A percentile compares a stretch with the other conserved stretches of the same genome.
These are phyloP conservation scores for Champsocephalus esox DNA, from an alignment of 2,797 vertebrate genomes.

Conservation along the genomic window DNA sequence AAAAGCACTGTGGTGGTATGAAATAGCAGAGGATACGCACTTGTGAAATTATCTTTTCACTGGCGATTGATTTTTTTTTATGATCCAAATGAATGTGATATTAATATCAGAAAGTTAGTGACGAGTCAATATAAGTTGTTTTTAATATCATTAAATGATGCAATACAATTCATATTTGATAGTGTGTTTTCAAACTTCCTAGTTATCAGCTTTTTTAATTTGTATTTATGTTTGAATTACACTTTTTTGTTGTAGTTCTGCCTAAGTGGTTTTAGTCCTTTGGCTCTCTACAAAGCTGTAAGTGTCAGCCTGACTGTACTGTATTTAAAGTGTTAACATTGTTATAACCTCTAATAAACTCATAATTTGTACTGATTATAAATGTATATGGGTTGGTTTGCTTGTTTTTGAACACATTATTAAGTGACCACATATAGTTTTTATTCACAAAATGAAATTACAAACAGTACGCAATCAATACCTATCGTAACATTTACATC, in stretches of 20 bases:
- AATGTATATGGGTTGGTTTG: slow-evolving; percentile 21
- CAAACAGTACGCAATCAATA: too few species aligned
- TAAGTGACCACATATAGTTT: slow-evolving; percentile 11
- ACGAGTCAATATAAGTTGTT: slow-evolving; percentile 7
- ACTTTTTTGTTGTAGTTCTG: slow-evolving; percentile 3
- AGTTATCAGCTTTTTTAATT: not conserved
- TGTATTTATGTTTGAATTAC: slow-evolving; percentile 17
- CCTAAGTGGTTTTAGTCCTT: slow-evolving; percentile 3
- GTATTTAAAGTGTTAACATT: slow-evolving; percentile 16
- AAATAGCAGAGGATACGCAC: slow-evolving; percentile 43
- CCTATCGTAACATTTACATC: too few species aligned
- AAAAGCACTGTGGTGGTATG: slow-evolving; percentile 37
- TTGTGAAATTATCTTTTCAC: slow-evolving; percentile 8
- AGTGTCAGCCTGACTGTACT: slow-evolving; percentile 11
- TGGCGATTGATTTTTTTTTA: not conserved
- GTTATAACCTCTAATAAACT: not conserved
- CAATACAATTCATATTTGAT: not conserved
- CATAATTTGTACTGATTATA: not conserved
- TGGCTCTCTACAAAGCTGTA: not conserved
- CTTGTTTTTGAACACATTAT: slow-evolving; percentile 40
- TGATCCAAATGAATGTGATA: slow-evolving; percentile 9
- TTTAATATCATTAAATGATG: slow-evolving; percentile 16
- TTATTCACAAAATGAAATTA: too few species aligned
- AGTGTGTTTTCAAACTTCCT: not conserved
- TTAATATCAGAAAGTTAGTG: slow-evolving; percentile 7